Conservation (phyloP, 2,888 invertebrate genomes). For the Fragum sueziense region DNA sequence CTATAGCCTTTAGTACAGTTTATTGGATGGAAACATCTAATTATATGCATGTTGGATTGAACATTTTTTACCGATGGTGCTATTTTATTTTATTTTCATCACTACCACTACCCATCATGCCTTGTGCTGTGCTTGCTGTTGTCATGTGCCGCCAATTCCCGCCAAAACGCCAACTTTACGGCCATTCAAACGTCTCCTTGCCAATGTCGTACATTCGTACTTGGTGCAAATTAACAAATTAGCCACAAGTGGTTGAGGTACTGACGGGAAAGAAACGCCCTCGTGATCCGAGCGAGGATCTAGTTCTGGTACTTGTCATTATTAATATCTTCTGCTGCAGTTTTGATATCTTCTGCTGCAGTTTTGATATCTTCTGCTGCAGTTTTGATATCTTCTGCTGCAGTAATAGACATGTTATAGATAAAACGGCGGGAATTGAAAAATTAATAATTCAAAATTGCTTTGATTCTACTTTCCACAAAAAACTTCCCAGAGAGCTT, state of each 20-base stretch:
- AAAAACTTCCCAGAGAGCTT: background rate
- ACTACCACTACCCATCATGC: constrained; percentile 80
- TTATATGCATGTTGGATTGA: constrained; percentile 79
- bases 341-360: too few species aligned
- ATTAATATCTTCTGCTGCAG: constrained; percentile 38
- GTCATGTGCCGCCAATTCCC: constrained; percentile 83
- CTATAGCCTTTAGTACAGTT: constrained; percentile 12
- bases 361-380: too few species aligned
- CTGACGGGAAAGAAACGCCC: constrained; percentile 97
- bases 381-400: too few species aligned
- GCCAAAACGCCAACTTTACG: constrained; percentile 81
- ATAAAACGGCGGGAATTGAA: constrained; percentile 19
- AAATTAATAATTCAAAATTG: background rate
- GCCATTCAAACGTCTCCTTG: constrained; percentile 76
- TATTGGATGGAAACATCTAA: constrained; percentile 15
- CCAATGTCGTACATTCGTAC: constrained; percentile 66
- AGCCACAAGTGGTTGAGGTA: constrained; percentile 83
- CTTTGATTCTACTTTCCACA: background rate
- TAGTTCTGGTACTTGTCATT: constrained; percentile 93
- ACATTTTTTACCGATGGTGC: constrained; percentile 79
- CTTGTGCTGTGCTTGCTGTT: constrained; percentile 83
- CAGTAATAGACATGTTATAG: constrained; percentile 24
- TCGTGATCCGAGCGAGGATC: constrained; percentile 92
- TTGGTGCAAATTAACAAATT: constrained; percentile 79
- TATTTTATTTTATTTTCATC: constrained; percentile 82